phyloP scores from a whole-genome alignment of 2,797 vertebrate genomes.

The Crenuchus spilurus region DNA sequence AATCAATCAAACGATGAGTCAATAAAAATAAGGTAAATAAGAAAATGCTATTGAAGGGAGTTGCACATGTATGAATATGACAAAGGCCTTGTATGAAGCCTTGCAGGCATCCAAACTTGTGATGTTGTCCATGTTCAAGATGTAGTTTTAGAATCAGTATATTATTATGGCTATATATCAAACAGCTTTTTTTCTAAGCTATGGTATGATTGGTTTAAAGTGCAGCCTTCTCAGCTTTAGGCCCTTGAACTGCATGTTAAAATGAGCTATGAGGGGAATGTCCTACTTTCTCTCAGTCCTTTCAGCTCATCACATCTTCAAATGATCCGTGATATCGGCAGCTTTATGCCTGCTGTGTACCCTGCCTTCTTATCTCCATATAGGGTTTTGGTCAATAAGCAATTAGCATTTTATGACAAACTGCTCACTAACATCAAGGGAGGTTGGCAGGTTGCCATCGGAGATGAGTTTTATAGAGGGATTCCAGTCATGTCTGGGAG shows the following conservation, averaged over 20 bases:
- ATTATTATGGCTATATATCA: not conserved
- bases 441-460: slow-evolving; percentile 60
- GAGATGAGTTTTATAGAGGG: slow-evolving; percentile 74
- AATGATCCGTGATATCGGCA: slow-evolving; percentile 59
- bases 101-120: no score
- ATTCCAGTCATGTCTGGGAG: slow-evolving; percentile 68
- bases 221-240: not conserved
- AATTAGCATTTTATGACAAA: slow-evolving; percentile 83
- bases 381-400: slow-evolving; percentile 75
- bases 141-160: not conserved
- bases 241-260: slow-evolving; percentile 27
- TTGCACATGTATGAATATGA: no score
- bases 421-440: slow-evolving; percentile 62
- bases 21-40: no score
- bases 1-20: no score
- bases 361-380: slow-evolving; percentile 61
- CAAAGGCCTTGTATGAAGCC: no score
- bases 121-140: not conserved
- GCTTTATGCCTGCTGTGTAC: slow-evolving; percentile 58
- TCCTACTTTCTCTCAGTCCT: slow-evolving; percentile 33
- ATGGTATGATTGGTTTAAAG: not conserved
- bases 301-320: slow-evolving; percentile 55
- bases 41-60: no score
- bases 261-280: slow-evolving; percentile 45
- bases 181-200: not conserved